phyloP scores from a whole-genome alignment of 2,888 invertebrate species.

The Tetragonula carbonaria region DNA sequence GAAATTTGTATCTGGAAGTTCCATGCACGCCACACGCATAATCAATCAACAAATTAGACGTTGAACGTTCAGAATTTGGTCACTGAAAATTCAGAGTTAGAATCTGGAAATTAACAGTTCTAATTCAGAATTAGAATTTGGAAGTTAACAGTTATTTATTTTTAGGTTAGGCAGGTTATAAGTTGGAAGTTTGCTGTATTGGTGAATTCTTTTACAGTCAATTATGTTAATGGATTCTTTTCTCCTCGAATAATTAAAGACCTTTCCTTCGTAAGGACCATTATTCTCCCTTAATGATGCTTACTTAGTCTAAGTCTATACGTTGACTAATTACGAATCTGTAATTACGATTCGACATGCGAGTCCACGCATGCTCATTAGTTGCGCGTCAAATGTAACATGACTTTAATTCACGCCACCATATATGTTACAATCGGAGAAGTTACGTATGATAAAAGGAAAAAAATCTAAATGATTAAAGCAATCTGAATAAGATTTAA shows the following conservation, averaged over 20 bases:
- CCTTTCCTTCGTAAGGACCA: neutral
- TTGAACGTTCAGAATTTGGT: neutral
- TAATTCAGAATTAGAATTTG: neutral
- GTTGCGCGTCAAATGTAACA: neutral
- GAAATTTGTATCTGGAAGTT: neutral
- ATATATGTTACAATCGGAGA: neutral
- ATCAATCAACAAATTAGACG: neutral
- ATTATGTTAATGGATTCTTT: neutral
- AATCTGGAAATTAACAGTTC: neutral
- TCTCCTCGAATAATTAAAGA: neutral
- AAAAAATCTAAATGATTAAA: neutral
- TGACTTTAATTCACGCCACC: neutral
- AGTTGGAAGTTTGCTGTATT: neutral
- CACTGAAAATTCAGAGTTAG: neutral
- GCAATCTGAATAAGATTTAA: neutral
- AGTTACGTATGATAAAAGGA: neutral
- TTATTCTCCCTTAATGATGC: conserved; percentile 24
- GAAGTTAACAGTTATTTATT: neutral
- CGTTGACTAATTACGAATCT: neutral
- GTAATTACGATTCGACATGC: conserved; percentile 16
- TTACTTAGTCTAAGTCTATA: conserved; percentile 6
- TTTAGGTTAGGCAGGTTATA: too few species aligned
- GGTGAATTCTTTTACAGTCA: neutral
- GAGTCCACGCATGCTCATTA: neutral
- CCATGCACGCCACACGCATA: neutral